These are phyloP conservation scores for Drosophila pallidifrons DNA, from an alignment of 1,140 invertebrate species.

Conservation along the genomic window DNA sequence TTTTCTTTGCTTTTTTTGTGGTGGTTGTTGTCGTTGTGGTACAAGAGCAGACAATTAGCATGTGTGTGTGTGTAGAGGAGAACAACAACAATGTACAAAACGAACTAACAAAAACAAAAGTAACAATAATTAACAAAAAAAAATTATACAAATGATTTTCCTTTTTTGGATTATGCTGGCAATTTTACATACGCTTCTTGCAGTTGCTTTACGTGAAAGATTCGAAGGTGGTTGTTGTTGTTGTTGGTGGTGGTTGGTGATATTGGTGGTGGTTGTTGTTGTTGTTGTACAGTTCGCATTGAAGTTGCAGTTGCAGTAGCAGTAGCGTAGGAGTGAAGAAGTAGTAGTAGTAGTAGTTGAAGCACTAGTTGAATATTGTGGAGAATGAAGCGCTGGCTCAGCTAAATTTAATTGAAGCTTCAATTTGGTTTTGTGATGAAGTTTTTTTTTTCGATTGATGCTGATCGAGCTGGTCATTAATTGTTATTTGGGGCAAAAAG, in stretches of 20 bases:
- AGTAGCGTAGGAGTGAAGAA: conserved; percentile 25
- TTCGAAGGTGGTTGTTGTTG: conserved; percentile 31
- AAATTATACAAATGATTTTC: background rate
- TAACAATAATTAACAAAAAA: conserved; percentile 7
- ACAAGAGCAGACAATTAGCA: conserved; percentile 22
- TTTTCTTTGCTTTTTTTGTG: background rate
- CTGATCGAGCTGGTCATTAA: conserved; percentile 1
- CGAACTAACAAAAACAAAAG: conserved; percentile 14
- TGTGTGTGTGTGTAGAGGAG: conserved; percentile 1
- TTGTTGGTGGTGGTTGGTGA: conserved; percentile 34
- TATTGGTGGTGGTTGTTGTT: conserved; percentile 26
- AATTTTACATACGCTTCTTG: conserved; percentile 48
- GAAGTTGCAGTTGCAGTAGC: conserved; percentile 42
- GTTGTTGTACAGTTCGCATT: conserved; percentile 50
- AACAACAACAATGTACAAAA: conserved; percentile 42
- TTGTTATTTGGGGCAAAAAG: conserved; percentile 3
- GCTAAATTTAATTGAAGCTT: conserved; percentile 14
- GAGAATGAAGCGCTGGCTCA: conserved; percentile 18
- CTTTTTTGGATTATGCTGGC: conserved; percentile 9
- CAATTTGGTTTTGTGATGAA: background rate
- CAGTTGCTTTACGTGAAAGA: conserved; percentile 37
- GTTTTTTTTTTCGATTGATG: conserved; percentile 2
- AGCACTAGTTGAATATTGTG: conserved; percentile 35
- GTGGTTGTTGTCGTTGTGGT: conserved; percentile 19
- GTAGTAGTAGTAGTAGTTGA: conserved; percentile 20